Percentiles rank a stretch among this genome's conserved stretches.
phyloP scores from a whole-genome alignment of 2,113 vertebrate species.

The Struthio camelus region DNA sequence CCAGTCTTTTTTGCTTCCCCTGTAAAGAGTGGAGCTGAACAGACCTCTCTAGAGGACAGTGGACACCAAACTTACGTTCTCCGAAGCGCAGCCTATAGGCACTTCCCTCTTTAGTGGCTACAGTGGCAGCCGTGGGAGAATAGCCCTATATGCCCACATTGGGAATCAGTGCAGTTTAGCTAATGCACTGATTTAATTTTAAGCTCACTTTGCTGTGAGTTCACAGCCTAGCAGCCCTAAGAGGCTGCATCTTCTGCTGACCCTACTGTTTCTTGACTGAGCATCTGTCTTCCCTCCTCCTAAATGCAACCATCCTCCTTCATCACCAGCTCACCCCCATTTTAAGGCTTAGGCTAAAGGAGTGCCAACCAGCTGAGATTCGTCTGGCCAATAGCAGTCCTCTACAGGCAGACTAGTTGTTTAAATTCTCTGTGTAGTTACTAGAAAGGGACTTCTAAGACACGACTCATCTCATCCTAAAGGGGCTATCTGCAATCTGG shows the following conservation, averaged over 20 bases:
- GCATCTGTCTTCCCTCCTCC: not conserved
- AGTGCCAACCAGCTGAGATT: not conserved
- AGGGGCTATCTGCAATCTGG: not conserved
- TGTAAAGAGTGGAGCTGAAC: not conserved
- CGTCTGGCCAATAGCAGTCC: not conserved
- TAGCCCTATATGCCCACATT: fast-evolving
- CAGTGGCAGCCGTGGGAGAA: not conserved
- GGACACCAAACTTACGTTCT: not conserved
- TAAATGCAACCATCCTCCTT: not conserved
- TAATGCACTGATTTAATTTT: not conserved
- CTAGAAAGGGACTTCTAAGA: not conserved
- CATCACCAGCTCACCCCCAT: not conserved
- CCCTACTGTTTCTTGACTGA: not conserved
- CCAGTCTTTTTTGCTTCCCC: not conserved
- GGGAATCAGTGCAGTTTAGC: not conserved
- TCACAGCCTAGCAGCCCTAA: not conserved
- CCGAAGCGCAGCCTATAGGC: not conserved
- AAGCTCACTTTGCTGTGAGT: not conserved
- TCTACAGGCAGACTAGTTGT: no score
- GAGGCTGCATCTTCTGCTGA: not conserved
- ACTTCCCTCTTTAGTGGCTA: not conserved
- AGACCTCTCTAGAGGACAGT: not conserved
- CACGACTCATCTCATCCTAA: not conserved
- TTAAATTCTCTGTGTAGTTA: not conserved
- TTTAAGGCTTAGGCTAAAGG: not conserved